phyloP scores from a whole-genome alignment of 1,140 invertebrate genomes.

The Asbolus verrucosus region DNA sequence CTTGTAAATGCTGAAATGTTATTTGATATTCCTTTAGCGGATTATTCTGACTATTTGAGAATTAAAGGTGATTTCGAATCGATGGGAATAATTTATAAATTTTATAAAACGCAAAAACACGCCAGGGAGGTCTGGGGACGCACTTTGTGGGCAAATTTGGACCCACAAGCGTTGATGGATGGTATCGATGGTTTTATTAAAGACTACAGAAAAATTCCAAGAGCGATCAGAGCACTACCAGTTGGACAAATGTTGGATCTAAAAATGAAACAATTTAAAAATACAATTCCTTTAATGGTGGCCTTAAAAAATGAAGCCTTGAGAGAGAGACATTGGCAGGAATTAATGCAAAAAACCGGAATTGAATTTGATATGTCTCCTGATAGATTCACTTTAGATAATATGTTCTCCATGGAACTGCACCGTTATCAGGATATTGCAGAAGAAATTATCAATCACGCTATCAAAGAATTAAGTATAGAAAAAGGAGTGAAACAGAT shows the following conservation, averaged over 20 bases:
- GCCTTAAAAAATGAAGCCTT: conserved; percentile 92
- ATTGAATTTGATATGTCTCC: conserved; percentile 87
- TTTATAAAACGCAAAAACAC: conserved; percentile 83
- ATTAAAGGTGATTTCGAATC: conserved; percentile 79
- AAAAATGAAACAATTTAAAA: conserved; percentile 90
- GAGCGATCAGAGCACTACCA: conserved; percentile 68
- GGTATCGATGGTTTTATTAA: conserved; percentile 89
- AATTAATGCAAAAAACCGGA: conserved; percentile 89
- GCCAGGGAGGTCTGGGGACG: conserved; percentile 84
- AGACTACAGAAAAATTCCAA: conserved; percentile 77
- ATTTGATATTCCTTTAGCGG: conserved; percentile 85
- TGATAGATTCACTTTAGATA: conserved; percentile 86
- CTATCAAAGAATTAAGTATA: conserved; percentile 89
- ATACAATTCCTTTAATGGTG: conserved; percentile 88
- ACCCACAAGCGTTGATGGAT: conserved; percentile 84
- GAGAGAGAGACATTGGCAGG: conserved; percentile 87
- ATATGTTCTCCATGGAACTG: conserved; percentile 92
- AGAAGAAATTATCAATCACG: conserved; percentile 86
- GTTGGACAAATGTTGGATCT: conserved; percentile 78
- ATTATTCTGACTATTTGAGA: conserved; percentile 81
- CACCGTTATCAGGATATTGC: conserved; percentile 86
- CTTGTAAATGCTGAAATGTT: conserved; percentile 85
- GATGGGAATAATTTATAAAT: conserved; percentile 79
- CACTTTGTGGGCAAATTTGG: conserved; percentile 88
- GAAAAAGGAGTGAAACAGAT: conserved; percentile 87